Percentiles rank a stretch among this genome's conserved stretches.
These are phyloP conservation scores for Archivesica marissinica DNA, from an alignment of 1,140 invertebrate species.

Conservation along the genomic window DNA sequence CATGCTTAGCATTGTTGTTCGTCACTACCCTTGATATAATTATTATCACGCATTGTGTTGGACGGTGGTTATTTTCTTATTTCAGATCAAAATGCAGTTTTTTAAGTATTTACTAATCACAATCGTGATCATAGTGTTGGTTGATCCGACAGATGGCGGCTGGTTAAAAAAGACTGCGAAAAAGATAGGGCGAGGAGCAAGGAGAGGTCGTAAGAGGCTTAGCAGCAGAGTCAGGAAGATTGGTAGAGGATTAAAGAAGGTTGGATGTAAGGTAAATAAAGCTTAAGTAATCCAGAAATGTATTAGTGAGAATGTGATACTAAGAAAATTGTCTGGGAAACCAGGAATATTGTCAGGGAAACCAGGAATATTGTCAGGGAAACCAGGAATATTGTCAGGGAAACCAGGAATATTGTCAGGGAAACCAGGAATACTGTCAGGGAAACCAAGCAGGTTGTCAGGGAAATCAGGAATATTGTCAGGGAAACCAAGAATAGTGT, in stretches of 20 bases:
- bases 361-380: no score
- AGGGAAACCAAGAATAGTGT: not conserved
- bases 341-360: no score
- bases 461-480: no score
- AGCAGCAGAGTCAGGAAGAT: not conserved
- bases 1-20: no score
- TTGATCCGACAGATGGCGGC: not conserved
- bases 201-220: not conserved
- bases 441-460: not conserved
- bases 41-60: not conserved
- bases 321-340: not conserved
- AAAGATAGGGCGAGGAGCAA: not conserved
- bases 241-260: not conserved
- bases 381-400: no score
- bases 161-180: slow-evolving; percentile 6
- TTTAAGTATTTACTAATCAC: slow-evolving; percentile 16
- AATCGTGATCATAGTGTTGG: not conserved
- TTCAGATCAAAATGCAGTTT: slow-evolving; percentile 38
- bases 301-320: not conserved
- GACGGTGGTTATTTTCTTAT: not conserved
- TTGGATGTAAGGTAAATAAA: not conserved
- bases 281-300: not conserved
- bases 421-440: no score
- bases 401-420: no score
- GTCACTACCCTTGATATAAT: not conserved